Base-by-base conservation (phyloP, 2,113 vertebrate genomes). In the Natator depressus region DNA sequence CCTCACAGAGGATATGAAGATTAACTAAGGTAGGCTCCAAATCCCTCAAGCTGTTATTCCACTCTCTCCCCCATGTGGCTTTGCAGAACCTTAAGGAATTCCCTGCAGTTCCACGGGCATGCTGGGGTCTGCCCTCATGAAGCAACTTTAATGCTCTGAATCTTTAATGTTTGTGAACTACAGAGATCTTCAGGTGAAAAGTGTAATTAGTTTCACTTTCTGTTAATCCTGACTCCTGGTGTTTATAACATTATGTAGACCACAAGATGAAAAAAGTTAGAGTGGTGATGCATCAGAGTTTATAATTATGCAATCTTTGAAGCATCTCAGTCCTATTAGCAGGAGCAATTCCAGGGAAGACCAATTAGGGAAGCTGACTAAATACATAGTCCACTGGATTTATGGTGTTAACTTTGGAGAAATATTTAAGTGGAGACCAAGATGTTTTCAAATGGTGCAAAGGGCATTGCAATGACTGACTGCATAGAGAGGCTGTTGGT, bases 251-350 rank as follows among this genome's bases (percentile, higher is more conserved):
- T 22, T 0, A 20, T 47, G 3, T 38, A 55, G 80, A 10, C 9
- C 22, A 24, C 9, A n/a, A 38, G 16, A 80, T 10, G 50, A 82
- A 46, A 9, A 8, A 42, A 82, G 6, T 69, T 4, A 2, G 24
- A 69, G 17, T 17, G 29, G 0, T 8, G 0, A 6, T 19, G n/a
- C 9, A 3, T 12, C 4, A 80, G 1, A 14, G 55, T 35, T 0
- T 10, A 72, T 8, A 29, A 10, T 6, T 4, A 38, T 22, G 17
- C 31, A 42, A 57, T 47, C 90, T 22, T 17, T 5, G 22, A 10
- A 78, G 17, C 13, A 62, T 85, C 55, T 4, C 1, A 16, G 20
- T 78, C 22, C 65, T 55, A 19, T 11, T 2, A 29, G 49, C 38
- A 81, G 54, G 27, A 82, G 78, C 59, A 4, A 22, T 2, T 84